Percentiles rank a stretch among this genome's conserved stretches.
Conservation (phyloP, 2,113 vertebrate species). For the Typhlomys cinereus region DNA sequence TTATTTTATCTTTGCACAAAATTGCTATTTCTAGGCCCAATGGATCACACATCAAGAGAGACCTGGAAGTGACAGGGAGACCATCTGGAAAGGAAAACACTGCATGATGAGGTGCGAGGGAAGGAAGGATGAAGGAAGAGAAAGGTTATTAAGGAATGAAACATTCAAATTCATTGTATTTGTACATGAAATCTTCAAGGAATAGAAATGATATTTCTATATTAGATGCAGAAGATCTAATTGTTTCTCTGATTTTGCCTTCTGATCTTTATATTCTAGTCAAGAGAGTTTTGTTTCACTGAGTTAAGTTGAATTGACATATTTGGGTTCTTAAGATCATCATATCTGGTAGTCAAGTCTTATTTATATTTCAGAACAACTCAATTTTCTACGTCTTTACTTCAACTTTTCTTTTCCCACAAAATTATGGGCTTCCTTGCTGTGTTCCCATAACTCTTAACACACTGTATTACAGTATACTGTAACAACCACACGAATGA, state of each 20-base stretch:
- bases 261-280: slow-evolving; percentile 7
- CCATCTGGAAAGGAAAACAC: too few relatives aligned
- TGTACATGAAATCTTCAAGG: too few relatives aligned
- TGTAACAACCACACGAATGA: background rate
- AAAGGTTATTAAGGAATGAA: too few relatives aligned
- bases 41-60: too few relatives aligned
- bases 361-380: slow-evolving; percentile 31
- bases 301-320: slow-evolving; percentile 23
- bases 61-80: too few relatives aligned
- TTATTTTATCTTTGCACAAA: slow-evolving; percentile 47
- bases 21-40: too few relatives aligned
- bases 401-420: background rate
- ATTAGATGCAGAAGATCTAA: background rate
- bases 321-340: background rate
- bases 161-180: too few relatives aligned
- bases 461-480: background rate
- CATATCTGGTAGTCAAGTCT: background rate
- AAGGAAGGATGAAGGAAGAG: too few relatives aligned
- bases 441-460: background rate
- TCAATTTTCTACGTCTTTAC: background rate
- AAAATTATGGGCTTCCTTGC: background rate
- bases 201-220: slow-evolving; percentile 44
- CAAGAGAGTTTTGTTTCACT: background rate
- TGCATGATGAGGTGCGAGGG: too few relatives aligned
- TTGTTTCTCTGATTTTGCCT: slow-evolving; percentile 62